Evolutionary conservation across 1,140 invertebrate species (phyloP), one percentile per base, ranked within the genome.

Genomic region (Brachionus sp.): DNA sequence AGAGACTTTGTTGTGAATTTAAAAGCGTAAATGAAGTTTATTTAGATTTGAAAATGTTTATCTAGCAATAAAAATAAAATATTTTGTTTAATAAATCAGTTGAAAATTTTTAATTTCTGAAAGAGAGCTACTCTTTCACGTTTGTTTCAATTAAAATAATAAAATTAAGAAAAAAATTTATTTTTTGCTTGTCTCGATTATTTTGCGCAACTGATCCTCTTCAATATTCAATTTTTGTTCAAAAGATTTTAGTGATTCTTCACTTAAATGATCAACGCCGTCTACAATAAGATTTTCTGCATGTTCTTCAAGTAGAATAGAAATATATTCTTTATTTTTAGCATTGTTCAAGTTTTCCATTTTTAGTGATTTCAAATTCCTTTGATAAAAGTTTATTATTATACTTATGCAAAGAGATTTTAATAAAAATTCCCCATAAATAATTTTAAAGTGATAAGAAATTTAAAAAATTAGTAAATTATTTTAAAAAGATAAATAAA

Each of bases 121-220:
- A 39, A 70, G 66, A 70, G 19, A 70, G 66, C 35, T 70, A 70
- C 66, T 70, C 66, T 70, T 70, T 70, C 35, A 23, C n/a, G n/a
- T n/a, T n/a, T n/a, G n/a, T n/a, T n/a, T n/a, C n/a, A n/a, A 70
- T 68, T 68, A 33, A 33, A 35, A 66, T 5, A 29, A 29, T 29
- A 39, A 68, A 68, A n/a, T 70, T 70, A 25, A 70, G 3, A 44
- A 70, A 39, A 35, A 35, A 33, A 29, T 68, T 68, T 68, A 70
- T 13, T 9, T 35, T 70, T 37, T 70, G 5, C 39, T 70, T 70
- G 33, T 39, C 44, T 75, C 44, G 25, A 46, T 46, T 75, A 75
- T 75, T 23, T 75, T 46, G 2, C 25, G 39, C 25, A 75, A 75
- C 12, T 75, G 7, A 1, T 23, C 6, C 9, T 75, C 70, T 46